phyloP scores from a whole-genome alignment of 2,888 invertebrate genomes.

The Drosophila fulvimacula region DNA sequence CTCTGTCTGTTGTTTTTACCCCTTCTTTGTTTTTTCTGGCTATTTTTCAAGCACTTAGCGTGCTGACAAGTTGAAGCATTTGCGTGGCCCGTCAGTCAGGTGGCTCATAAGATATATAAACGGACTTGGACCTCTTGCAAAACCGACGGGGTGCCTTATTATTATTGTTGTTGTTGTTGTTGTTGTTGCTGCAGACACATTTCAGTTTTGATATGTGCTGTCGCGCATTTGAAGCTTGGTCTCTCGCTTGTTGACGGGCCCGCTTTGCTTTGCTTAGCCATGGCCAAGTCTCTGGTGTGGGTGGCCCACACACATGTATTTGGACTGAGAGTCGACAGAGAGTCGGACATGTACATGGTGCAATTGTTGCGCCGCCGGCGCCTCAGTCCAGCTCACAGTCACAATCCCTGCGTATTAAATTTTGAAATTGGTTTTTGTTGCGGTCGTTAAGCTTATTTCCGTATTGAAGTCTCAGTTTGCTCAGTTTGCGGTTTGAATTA shows the following conservation, averaged over 20 bases:
- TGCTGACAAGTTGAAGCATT: conserved; percentile 80
- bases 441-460: conserved; percentile 79
- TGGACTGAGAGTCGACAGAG: conserved; percentile 14
- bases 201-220: conserved; percentile 76
- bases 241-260: conserved; percentile 68
- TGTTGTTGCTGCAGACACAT: conserved; percentile 58
- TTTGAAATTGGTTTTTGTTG: conserved; percentile 78
- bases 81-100: conserved; percentile 73
- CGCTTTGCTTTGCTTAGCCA: conserved; percentile 55
- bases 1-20: conserved; percentile 12
- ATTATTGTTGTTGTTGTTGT: conserved; percentile 37
- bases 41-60: conserved; percentile 76
- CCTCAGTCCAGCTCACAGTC: conserved; percentile 48
- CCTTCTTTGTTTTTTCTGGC: conserved; percentile 35
- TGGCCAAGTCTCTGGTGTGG: conserved; percentile 69
- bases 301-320: conserved; percentile 70
- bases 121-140: conserved; percentile 64
- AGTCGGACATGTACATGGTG: conserved; percentile 65
- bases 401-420: conserved; percentile 61
- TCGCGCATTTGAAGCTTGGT: conserved; percentile 70
- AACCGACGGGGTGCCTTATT: conserved; percentile 49
- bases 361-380: conserved; percentile 75
- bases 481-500: conserved; percentile 76
- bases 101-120: conserved; percentile 60
- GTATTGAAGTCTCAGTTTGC: conserved; percentile 69